Evolutionary conservation across 1,140 invertebrate species (phyloP).

Genomic region (Wiebesia pumilae): DNA sequence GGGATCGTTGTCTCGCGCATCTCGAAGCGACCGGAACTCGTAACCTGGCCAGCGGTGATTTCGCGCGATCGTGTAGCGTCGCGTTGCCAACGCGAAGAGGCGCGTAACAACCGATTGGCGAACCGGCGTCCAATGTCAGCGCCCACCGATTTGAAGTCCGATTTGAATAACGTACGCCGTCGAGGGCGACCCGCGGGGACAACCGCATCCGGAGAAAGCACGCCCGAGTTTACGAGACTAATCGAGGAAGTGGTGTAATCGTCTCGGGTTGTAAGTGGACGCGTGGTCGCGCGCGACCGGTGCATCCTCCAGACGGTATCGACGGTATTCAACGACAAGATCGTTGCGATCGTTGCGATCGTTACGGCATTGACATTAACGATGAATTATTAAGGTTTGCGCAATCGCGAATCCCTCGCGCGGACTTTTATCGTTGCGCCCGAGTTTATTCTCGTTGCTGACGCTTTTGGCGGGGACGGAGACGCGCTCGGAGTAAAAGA

Average conservation of each 20-base stretch:
- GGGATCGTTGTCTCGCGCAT: not conserved
- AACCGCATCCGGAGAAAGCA: not conserved
- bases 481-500: not conserved
- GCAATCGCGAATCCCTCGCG: not conserved
- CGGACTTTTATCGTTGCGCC: not conserved
- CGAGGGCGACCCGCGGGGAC: no score
- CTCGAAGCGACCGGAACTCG: not conserved
- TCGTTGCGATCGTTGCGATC: no score
- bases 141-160: no score
- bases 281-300: no score
- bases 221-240: not conserved
- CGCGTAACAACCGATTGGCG: not conserved
- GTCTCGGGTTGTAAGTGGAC: no score
- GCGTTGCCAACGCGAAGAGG: not conserved
- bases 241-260: not conserved
- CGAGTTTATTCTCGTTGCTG: not conserved
- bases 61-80: not conserved
- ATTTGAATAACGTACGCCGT: no score
- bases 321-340: not conserved
- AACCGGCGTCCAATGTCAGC: not conserved
- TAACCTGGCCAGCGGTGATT: no score
- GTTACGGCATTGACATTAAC: slow-evolving; percentile 24
- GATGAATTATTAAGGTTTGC: slow-evolving; percentile 15
- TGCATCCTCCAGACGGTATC: no score
- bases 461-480: not conserved